Percentiles rank a stretch among this genome's conserved stretches.
Conservation (phyloP, 2,888 invertebrate genomes). For the Rutpela maculata region DNA sequence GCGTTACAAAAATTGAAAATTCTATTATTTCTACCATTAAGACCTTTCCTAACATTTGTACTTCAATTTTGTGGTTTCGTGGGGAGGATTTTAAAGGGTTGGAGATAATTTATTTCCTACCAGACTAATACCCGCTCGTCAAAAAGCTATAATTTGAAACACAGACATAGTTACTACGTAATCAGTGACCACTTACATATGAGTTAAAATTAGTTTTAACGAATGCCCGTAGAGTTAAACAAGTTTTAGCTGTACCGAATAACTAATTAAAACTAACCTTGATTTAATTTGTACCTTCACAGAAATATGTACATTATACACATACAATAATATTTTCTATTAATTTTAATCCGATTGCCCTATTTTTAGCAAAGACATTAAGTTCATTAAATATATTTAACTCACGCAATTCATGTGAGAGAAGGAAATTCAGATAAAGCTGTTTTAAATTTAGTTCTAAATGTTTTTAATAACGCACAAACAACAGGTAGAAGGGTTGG, state of each 20-base stretch:
- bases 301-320: neutral
- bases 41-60: no score
- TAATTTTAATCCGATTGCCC: constrained; percentile 16
- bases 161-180: neutral
- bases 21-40: no score
- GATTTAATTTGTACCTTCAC: neutral
- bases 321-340: constrained; percentile 9
- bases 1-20: no score
- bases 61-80: no score
- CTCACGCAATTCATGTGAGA: constrained; percentile 32
- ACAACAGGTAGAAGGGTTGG: constrained; percentile 46
- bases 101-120: neutral
- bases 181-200: neutral
- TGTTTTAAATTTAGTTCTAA: constrained; percentile 30
- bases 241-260: neutral
- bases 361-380: constrained; percentile 27
- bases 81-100: no score
- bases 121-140: neutral
- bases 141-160: neutral
- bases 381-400: constrained; percentile 19
- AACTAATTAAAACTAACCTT: constrained; percentile 1
- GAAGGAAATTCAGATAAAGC: constrained; percentile 28
- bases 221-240: neutral
- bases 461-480: constrained; percentile 34
- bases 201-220: constrained; percentile 1